Base-by-base conservation (phyloP, 2,113 vertebrate species). In the Sorex fumeus region DNA sequence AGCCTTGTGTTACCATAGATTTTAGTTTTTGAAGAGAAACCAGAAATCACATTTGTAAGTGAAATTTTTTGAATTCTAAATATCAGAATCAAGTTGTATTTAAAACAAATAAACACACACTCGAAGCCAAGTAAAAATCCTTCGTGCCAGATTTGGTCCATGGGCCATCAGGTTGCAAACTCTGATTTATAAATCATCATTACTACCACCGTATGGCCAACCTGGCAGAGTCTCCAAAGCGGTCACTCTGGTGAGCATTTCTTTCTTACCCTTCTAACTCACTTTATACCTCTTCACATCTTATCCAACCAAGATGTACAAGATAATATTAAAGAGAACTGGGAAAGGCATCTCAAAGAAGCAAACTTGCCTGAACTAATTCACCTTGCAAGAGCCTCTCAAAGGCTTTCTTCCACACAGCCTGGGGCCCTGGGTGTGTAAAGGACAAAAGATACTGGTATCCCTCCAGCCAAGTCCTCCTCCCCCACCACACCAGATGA, bases 101-200 rank as follows among this genome's bases (percentile, higher is more conserved):
- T 91, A 94, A 91, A 94, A 74, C 45, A 84, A 81, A 50, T 10
- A 12, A 50, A 84, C 34, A 92, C 28, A 70, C 43, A 66, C 30
- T 18, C 2, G 8, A 28, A 10, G 67, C 86, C 83, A 84, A 88
- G 86, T 72, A 72, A 90, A 78, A 87, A 88, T 47, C 2, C 2
- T 87, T 0, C 25, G 45, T 83, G 90, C 85, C 95, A 96, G 69
- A 85, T 88, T 82, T 71, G 88, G 80, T 45, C 85, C 75, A 27
- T 40, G 66, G 79, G 45, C 87, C 81, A 72, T 92, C 88, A 80
- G 90, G 16, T 40, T 91, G 86, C 47, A 82, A 79, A 32, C 91
- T 95, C 60, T 93, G 67, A 91, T 87, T 89, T 91, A 95, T 96
- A 93, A 94, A 94, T 94, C 90, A 91, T 87, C 95, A 80, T 69